Evolutionary conservation across 2,113 vertebrate species (phyloP), one percentile per base, ranked within the genome.

Genomic region (Pithys albifrons): DNA sequence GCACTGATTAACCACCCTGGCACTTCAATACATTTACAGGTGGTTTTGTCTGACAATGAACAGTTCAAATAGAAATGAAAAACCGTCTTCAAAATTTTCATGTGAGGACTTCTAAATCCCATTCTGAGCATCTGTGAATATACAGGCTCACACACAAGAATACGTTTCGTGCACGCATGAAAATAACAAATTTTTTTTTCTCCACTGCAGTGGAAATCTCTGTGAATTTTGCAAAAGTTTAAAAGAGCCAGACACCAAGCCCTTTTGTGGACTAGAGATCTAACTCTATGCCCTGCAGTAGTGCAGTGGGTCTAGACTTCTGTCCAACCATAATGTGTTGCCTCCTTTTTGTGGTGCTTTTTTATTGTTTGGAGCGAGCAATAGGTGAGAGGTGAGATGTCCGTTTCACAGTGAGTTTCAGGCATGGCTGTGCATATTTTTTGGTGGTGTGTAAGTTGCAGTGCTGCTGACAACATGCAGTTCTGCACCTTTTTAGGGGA

Each of bases 401-500:
- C 15, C 4, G 1, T 85, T 88, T 64, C 37, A 8, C 3, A 0
- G 6, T 27, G 49, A 48, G 48, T 73, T 88, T 85, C 79, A 84
- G 80, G 59, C 48, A 59, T 5, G 24, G 79, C 59, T 12, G 0
- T 55, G 55, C 14, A 0, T 85, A 66, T 55, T 84, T 76, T 79
- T 78, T 89, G 79, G 35, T 1, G 0, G 33, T 33, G 37, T 72
- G 9, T 91, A 84, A 94, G 28, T 35, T 59, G 49, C 69, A 59
- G 45, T 2, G 6, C 49, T 94, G 92, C 65, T 95, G 95, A 95
- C 88, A 96, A 88, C 76, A 75, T 10, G 31, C 0, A 7, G 91
- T 84, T 92, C 72, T 88, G 58, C 79, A 88, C 78, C 65, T 84
- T 95, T 94, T 92, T 62, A 88, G 52, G 48, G 76, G 51, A 96